Percentiles rank a stretch among this genome's conserved stretches.
phyloP scores from a whole-genome alignment of 2,888 invertebrate genomes.

The Pandemis heparana region DNA sequence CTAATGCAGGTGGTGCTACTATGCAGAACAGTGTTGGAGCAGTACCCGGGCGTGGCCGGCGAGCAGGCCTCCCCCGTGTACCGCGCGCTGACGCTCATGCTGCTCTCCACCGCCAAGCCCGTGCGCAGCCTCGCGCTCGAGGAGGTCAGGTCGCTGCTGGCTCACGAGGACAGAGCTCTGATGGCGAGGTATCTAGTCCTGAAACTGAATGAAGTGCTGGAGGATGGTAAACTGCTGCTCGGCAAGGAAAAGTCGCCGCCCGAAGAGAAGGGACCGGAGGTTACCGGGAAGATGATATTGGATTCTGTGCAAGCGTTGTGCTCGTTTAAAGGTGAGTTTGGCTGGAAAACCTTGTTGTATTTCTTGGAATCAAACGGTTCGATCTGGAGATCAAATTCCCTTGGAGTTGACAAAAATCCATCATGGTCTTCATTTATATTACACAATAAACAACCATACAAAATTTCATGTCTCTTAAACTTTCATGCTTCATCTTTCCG shows the following conservation, averaged over 20 bases:
- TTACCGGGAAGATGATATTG: slow-evolving; percentile 84
- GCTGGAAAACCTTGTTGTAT: neutral
- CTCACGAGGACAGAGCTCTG: slow-evolving; percentile 85
- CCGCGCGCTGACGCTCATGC: slow-evolving; percentile 89
- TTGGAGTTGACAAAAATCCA: too few species aligned
- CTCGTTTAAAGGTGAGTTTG: slow-evolving; percentile 73
- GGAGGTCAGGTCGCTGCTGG: slow-evolving; percentile 87
- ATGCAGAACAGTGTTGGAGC: slow-evolving; percentile 89
- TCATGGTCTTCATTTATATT: too few species aligned
- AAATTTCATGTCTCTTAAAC: too few species aligned
- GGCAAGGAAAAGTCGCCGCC: slow-evolving; percentile 71
- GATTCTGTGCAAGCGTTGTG: slow-evolving; percentile 84
- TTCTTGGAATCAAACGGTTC: too few species aligned
- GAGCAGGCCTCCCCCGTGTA: slow-evolving; percentile 89
- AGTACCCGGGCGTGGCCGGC: slow-evolving; percentile 88
- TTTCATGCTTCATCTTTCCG: too few species aligned
- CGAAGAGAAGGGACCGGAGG: slow-evolving; percentile 73
- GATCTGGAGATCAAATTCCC: too few species aligned
- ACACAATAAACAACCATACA: too few species aligned
- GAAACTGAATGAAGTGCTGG: slow-evolving; percentile 89
- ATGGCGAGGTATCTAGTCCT: slow-evolving; percentile 87
- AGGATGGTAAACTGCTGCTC: slow-evolving; percentile 83
- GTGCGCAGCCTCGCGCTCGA: slow-evolving; percentile 87
- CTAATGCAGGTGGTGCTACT: slow-evolving; percentile 89
- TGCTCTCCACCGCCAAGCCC: slow-evolving; percentile 87